A percentile compares a stretch with the other conserved stretches of the same genome.
Conservation (phyloP, 1,140 invertebrate species). For the Papilio xuthus region DNA sequence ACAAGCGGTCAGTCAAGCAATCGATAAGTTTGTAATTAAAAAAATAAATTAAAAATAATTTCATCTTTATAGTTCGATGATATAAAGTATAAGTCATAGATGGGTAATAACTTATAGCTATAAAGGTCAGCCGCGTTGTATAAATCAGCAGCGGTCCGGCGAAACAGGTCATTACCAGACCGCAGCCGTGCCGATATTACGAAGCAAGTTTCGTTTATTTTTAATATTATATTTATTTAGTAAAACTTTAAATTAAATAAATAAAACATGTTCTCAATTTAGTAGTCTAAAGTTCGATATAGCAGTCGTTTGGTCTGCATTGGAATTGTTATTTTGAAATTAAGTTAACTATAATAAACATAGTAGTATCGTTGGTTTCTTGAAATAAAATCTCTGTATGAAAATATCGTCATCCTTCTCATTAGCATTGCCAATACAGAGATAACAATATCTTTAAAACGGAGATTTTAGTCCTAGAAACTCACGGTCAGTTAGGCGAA, state of each 20-base stretch:
- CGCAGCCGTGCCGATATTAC: not conserved
- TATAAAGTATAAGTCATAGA: conserved; percentile 14
- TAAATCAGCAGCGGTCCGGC: conserved; percentile 10
- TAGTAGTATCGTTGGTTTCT: no score
- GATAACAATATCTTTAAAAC: no score
- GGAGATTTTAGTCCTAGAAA: no score
- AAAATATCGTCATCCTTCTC: no score
- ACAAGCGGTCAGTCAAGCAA: no score
- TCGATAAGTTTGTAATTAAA: not conserved
- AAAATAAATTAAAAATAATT: not conserved
- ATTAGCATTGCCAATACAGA: no score
- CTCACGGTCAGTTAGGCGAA: no score
- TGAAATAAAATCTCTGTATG: no score
- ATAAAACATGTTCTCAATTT: not conserved
- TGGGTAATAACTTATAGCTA: conserved; percentile 21
- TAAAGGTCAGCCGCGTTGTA: conserved; percentile 5
- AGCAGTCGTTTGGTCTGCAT: no score
- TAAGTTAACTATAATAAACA: no score
- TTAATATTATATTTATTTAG: not conserved
- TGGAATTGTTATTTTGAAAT: no score
- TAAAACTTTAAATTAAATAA: conserved; percentile 2
- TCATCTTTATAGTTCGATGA: not conserved
- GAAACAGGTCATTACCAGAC: conserved; percentile 25
- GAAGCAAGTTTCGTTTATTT: not conserved
- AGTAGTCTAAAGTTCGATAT: no score